Evolutionary conservation across 2,888 invertebrate genomes (phyloP), one percentile per base, ranked within the genome.

Genomic region (Ashinkailepas kermadecensis): DNA sequence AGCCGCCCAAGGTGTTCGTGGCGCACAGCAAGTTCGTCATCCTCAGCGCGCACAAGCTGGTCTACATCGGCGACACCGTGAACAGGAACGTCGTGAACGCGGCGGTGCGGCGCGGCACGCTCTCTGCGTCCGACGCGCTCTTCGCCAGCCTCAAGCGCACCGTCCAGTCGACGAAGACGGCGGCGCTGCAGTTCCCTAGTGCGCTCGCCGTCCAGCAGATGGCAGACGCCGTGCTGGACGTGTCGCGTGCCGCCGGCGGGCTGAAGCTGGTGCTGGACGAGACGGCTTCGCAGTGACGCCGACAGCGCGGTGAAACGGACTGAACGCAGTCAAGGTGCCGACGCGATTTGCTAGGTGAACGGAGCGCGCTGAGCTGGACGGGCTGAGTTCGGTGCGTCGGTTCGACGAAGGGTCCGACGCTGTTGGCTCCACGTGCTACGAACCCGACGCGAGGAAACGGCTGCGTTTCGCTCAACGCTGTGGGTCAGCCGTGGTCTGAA

Each of bases 11-110:
- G 88, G 93, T 89, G 81, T 97, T 97, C 88, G 92, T 97, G 81
- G 95, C 95, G 21, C 95, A 96, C 87, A 95, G 95, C 81, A 97
- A 97, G 88, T 96, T 96, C 88, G 96, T 98, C 15, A 95, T 97
- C 64, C 90, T 98, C 80, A 95, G 95, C 87, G 97, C 96, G 57
- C 97, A 97, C 87, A 93, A 96, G 87, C 90, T 98, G 86, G 95
- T 98, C 39, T 94, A 95, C 87, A 96, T 97, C 83, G 97, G 97
- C 81, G 97, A 98, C 89, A 95, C 94, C 80, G 94, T 97, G 58
- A 93, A 96, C 87, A 92, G 95, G 85, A 95, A 95, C 87, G 91
- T 96, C 78, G 90, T 91, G 58, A 92, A 93, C 86, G 90, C 91
- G 82, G 93, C 93, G 84, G 89, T 95, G 80, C 92, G 93, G 86